Evolutionary conservation across 1,140 invertebrate species (phyloP).

Genomic region (Sarcophaga bullata): DNA sequence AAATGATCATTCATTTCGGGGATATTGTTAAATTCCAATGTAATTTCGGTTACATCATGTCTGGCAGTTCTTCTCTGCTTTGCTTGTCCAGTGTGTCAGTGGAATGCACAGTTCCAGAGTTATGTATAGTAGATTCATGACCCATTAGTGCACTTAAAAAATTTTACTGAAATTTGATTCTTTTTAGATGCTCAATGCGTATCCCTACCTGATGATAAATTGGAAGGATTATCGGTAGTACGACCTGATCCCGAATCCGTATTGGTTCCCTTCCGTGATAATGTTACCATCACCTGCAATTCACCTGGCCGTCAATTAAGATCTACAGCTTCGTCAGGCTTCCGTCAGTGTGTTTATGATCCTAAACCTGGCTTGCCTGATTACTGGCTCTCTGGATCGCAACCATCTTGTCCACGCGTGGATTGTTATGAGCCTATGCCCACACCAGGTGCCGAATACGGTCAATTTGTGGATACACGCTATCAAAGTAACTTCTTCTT

Average conservation of each 20-base stretch:
- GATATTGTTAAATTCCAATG: constrained; percentile 93
- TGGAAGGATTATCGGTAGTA: constrained; percentile 82
- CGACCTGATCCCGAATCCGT: constrained; percentile 81
- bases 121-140: constrained; percentile 73
- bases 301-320: constrained; percentile 80
- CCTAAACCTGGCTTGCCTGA: constrained; percentile 88
- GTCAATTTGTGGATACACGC: constrained; percentile 85
- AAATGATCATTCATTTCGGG: constrained; percentile 85
- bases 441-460: constrained; percentile 92
- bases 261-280: constrained; percentile 87
- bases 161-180: constrained; percentile 49
- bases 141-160: not conserved
- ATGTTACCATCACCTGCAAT: constrained; percentile 86
- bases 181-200: constrained; percentile 86
- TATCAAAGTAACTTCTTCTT: constrained; percentile 95
- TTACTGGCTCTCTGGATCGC: constrained; percentile 90
- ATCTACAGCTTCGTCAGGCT: constrained; percentile 81
- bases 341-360: constrained; percentile 95
- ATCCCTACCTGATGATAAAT: constrained; percentile 87
- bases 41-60: constrained; percentile 93
- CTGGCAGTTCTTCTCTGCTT: constrained; percentile 82
- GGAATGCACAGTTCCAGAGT: constrained; percentile 94
- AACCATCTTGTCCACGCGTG: constrained; percentile 85
- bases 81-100: constrained; percentile 91
- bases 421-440: constrained; percentile 89